A percentile compares a stretch with the other conserved stretches of the same genome.
Conservation (phyloP, 1,140 invertebrate species). For the Wasmannia auropunctata region DNA sequence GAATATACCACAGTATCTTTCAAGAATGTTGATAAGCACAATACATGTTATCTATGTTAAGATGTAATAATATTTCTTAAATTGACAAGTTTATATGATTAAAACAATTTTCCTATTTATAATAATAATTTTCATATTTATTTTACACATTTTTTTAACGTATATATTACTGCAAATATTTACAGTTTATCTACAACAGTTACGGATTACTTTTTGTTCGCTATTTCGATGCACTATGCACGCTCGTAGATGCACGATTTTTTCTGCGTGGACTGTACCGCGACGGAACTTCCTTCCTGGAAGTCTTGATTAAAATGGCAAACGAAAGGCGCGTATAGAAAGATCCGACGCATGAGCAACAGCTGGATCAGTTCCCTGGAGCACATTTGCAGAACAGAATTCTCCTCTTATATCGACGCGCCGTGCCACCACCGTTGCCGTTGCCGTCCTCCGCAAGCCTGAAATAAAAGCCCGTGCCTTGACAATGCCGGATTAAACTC, state of each 20-base stretch:
- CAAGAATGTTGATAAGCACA: background rate
- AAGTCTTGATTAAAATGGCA: conserved; percentile 85
- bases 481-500: conserved; percentile 85
- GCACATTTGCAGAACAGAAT: conserved; percentile 85
- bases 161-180: background rate
- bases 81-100: background rate
- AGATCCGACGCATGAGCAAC: conserved; percentile 81
- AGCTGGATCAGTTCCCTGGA: conserved; percentile 85
- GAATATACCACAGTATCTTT: background rate
- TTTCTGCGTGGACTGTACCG: conserved; percentile 73
- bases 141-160: background rate
- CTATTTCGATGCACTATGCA: no score
- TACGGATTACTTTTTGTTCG: background rate
- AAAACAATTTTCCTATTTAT: no score
- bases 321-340: conserved; percentile 76
- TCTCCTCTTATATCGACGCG: conserved; percentile 84
- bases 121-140: conserved; percentile 13
- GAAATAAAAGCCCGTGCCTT: conserved; percentile 82
- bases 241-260: background rate
- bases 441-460: conserved; percentile 72
- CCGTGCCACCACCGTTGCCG: conserved; percentile 52
- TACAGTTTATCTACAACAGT: background rate
- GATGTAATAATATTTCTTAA: background rate
- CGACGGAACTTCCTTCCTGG: conserved; percentile 81
- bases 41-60: background rate